A percentile compares a stretch with the other conserved stretches of the same genome.
Evolutionary conservation across 1,140 invertebrate species (phyloP).

Genomic region (Drosophila paulistorum): DNA sequence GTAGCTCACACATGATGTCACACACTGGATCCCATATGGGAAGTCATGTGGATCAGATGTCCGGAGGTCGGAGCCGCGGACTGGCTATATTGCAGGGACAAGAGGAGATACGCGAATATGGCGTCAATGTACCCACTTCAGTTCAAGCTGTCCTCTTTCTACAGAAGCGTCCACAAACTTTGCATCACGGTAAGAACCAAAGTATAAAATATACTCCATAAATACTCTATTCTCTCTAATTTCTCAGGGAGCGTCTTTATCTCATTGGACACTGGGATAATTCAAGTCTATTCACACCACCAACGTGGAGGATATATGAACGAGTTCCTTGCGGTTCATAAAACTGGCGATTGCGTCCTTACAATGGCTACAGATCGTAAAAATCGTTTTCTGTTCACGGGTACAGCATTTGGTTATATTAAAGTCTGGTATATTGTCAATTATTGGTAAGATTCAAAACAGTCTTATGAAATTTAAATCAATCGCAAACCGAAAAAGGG

Average conservation of each 20-base stretch:
- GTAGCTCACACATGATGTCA: neutral
- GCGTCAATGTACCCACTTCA: slow-evolving; percentile 71
- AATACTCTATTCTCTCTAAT: slow-evolving; percentile 41
- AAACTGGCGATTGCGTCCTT: slow-evolving; percentile 86
- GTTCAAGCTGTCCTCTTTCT: slow-evolving; percentile 86
- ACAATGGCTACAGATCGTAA: slow-evolving; percentile 86
- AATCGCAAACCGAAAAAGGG: no score
- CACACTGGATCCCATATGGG: neutral
- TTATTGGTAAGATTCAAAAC: slow-evolving; percentile 81
- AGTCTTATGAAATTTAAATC: neutral
- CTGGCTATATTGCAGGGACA: neutral
- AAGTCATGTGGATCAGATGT: neutral
- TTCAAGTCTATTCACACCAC: slow-evolving; percentile 90
- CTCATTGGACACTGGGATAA: slow-evolving; percentile 86
- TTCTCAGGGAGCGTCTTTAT: slow-evolving; percentile 85
- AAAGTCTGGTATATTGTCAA: slow-evolving; percentile 89
- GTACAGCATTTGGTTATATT: slow-evolving; percentile 87
- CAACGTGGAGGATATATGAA: slow-evolving; percentile 86
- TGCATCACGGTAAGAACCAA: slow-evolving; percentile 79
- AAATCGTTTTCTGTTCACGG: slow-evolving; percentile 88
- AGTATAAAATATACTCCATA: slow-evolving; percentile 24
- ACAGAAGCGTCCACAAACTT: slow-evolving; percentile 82
- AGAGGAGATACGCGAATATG: slow-evolving; percentile 39
- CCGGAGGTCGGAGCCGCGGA: neutral
- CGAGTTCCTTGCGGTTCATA: slow-evolving; percentile 87